Conservation (phyloP, 2,797 vertebrate genomes). For the Brachymystax lenok region DNA sequence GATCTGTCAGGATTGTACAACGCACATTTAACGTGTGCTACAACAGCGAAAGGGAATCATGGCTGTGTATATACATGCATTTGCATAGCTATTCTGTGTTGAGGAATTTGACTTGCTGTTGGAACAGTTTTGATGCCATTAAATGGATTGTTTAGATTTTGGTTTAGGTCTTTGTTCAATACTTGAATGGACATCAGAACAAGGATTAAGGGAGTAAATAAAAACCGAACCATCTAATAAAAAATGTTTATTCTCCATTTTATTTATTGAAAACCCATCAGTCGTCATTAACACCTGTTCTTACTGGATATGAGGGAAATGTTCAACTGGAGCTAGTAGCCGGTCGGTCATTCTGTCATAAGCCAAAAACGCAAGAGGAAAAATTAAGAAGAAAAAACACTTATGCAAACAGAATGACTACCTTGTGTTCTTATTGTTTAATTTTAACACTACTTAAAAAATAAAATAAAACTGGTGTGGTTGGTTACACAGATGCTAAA, state of each 20-base stretch:
- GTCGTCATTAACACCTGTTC: constrained; percentile 61
- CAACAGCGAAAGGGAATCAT: neutral
- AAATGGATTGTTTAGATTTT: neutral
- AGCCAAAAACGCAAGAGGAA: constrained; percentile 22
- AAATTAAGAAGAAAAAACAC: constrained; percentile 26
- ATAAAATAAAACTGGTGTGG: constrained; percentile 43
- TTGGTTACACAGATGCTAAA: constrained; percentile 50
- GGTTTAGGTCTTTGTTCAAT: neutral
- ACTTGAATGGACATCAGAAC: neutral
- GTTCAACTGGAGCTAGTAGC: constrained; percentile 52
- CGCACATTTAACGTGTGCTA: neutral
- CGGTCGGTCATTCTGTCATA: constrained; percentile 59
- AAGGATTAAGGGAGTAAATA: neutral
- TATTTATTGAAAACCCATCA: constrained; percentile 78
- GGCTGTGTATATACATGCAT: neutral
- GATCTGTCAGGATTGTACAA: neutral
- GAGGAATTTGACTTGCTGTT: neutral
- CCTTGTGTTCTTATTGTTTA: constrained; percentile 28
- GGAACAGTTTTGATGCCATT: neutral
- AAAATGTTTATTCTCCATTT: constrained; percentile 53
- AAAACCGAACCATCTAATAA: neutral
- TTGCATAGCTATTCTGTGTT: neutral
- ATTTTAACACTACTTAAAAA: constrained; percentile 49
- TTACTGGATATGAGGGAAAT: constrained; percentile 51
- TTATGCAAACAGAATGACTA: constrained; percentile 58